These are phyloP conservation scores for Pristiophorus japonicus DNA, from an alignment of 2,113 vertebrate species.

Conservation along the genomic window DNA sequence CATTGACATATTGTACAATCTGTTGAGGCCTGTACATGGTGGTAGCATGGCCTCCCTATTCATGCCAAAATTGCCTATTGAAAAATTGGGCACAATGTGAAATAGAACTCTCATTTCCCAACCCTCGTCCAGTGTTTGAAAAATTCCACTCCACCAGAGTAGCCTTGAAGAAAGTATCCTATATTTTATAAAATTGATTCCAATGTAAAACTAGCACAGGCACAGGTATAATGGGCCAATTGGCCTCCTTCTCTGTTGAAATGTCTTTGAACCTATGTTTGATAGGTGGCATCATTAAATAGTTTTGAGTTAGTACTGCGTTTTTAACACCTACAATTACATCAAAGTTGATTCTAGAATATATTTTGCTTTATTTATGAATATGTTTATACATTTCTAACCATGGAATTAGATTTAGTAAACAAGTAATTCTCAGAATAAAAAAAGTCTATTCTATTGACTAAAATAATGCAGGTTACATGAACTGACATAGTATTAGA, in stretches of 20 bases:
- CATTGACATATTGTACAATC: neutral
- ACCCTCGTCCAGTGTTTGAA: neutral
- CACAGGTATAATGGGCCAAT: neutral
- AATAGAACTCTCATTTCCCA: neutral
- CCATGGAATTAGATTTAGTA: neutral
- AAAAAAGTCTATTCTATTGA: neutral
- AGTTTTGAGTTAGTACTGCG: too few relatives aligned
- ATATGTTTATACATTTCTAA: neutral
- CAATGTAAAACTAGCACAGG: neutral
- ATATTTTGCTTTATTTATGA: neutral
- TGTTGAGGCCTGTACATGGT: neutral
- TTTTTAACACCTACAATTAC: neutral
- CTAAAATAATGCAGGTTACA: neutral
- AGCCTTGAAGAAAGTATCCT: neutral
- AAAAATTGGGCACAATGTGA: neutral
- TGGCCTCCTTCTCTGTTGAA: neutral
- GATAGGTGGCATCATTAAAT: neutral
- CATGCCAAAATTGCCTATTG: neutral
- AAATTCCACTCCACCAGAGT: neutral
- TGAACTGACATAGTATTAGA: neutral
- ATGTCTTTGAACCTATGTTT: neutral
- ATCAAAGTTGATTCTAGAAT: neutral
- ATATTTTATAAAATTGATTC: neutral
- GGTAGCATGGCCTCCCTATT: neutral
- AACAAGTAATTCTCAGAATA: constrained; percentile 5